Base-by-base conservation (phyloP, 2,888 invertebrate genomes). In the Branchinecta sandiegonensis region DNA sequence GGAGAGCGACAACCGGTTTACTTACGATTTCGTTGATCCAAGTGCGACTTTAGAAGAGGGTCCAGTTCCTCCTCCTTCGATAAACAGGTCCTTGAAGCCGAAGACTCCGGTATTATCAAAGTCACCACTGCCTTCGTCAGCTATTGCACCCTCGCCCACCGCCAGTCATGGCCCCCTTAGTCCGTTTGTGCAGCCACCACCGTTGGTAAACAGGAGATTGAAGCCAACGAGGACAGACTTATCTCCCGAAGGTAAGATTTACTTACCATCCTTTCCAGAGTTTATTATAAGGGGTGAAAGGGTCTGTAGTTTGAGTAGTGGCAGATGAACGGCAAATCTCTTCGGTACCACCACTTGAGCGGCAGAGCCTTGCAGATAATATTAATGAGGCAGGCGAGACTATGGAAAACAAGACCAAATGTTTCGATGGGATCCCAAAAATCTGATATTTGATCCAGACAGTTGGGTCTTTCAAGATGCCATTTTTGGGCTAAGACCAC, bases 171-270 rank as follows among this genome's bases (percentile, higher is more conserved):
- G 63, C n/a, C 63, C 63, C n/a, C 63, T 56, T 23, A 56, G 63
- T 56, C 23, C 69, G 17, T 65, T 69, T 17, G 46, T 56, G 14
- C 77, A 13, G 76, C 76, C 85, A 70, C 88, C 90, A 64, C 90
- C 91, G 13, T 84, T 83, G 48, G 90, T 93, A 46, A 87, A 92
- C 76, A 82, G 92, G 67, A 87, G 86, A 65, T 79, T 91, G 56
- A 92, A 92, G 77, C 92, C 92, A 14, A 82, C 83, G 13, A 79
- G 83, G 68, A 17, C 23, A 8, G 23, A 56, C 63, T 17, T 17
- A n/a, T 56, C 63, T 10, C 23, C 23, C 10, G 63, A 56, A 56
- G 63, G 63, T 56, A 56, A 37, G 37, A 37, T 37, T 37, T 37
- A 37, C 37, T 37, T 37, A 37, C 37, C 37, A 37, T 37, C 37